Conservation (phyloP, 2,888 invertebrate species). For the Nasonia oneida region DNA sequence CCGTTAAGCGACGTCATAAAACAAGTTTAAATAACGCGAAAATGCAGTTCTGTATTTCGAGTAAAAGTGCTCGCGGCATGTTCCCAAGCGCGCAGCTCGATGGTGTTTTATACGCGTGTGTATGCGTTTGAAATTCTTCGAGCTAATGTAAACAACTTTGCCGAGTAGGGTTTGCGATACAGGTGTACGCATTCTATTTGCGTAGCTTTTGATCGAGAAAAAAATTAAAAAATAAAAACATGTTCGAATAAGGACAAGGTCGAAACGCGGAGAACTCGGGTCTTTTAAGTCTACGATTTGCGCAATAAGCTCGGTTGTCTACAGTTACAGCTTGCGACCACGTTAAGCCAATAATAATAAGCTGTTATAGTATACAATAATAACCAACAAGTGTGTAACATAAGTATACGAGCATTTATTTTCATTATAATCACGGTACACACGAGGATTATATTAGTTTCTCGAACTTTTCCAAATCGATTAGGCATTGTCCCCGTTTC, state of each 20-base stretch:
- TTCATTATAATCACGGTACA: not conserved
- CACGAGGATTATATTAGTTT: not conserved
- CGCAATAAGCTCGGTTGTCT: too few species aligned
- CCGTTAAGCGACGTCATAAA: slow-evolving; percentile 60
- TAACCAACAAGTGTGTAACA: too few species aligned
- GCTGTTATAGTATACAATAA: too few species aligned
- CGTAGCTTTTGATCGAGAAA: too few species aligned
- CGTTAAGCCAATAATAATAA: too few species aligned
- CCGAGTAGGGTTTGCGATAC: not conserved
- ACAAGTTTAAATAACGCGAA: slow-evolving; percentile 60
- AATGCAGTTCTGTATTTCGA: slow-evolving; percentile 56
- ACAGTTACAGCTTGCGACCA: too few species aligned
- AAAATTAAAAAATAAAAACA: too few species aligned
- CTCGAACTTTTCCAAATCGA: slow-evolving; percentile 10
- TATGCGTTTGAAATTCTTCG: not conserved
- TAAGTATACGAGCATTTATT: too few species aligned
- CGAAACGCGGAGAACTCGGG: too few species aligned
- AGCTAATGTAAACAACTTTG: not conserved
- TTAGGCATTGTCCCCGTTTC: not conserved
- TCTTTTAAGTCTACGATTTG: too few species aligned
- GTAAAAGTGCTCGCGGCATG: slow-evolving; percentile 49
- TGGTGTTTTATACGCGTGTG: not conserved
- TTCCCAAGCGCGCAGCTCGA: not conserved
- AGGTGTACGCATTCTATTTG: not conserved
- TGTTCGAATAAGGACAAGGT: too few species aligned